Conservation (phyloP, 2,888 invertebrate genomes). For the Parnassius orleans region DNA sequence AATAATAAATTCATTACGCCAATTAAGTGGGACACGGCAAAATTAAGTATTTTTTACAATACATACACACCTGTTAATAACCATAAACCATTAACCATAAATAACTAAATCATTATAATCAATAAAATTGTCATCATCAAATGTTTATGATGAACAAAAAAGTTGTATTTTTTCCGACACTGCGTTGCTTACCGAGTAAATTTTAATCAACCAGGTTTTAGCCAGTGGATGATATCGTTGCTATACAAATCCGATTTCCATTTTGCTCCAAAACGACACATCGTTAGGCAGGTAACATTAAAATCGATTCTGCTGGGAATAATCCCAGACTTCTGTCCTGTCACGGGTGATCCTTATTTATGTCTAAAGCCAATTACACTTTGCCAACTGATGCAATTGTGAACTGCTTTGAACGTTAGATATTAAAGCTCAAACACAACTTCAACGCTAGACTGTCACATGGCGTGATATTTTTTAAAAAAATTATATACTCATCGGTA, state of each 20-base stretch:
- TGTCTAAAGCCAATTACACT: slow-evolving; percentile 27
- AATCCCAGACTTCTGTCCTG: slow-evolving; percentile 25
- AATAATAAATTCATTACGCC: too few relatives aligned
- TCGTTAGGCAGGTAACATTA: slow-evolving; percentile 26
- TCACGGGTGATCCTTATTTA: slow-evolving; percentile 27
- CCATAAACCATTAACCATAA: too few relatives aligned
- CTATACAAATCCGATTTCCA: slow-evolving; percentile 23
- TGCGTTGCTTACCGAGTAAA: not conserved
- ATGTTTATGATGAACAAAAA: not conserved
- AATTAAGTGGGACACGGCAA: too few relatives aligned
- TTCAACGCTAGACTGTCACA: too few relatives aligned
- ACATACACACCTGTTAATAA: too few relatives aligned
- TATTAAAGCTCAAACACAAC: not conserved
- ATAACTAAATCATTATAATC: too few relatives aligned
- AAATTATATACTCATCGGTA: too few relatives aligned
- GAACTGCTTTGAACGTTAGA: slow-evolving; percentile 17
- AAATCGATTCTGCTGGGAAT: slow-evolving; percentile 27
- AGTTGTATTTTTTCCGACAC: not conserved
- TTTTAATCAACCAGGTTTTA: slow-evolving; percentile 19
- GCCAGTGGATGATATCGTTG: slow-evolving; percentile 14
- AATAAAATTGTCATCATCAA: not conserved
- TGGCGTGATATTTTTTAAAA: too few relatives aligned
- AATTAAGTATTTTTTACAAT: too few relatives aligned
- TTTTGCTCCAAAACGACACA: slow-evolving; percentile 22
- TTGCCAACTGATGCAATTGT: slow-evolving; percentile 27